These are phyloP conservation scores for Hyles euphorbiae DNA, from an alignment of 1,140 invertebrate species.

Conservation along the genomic window DNA sequence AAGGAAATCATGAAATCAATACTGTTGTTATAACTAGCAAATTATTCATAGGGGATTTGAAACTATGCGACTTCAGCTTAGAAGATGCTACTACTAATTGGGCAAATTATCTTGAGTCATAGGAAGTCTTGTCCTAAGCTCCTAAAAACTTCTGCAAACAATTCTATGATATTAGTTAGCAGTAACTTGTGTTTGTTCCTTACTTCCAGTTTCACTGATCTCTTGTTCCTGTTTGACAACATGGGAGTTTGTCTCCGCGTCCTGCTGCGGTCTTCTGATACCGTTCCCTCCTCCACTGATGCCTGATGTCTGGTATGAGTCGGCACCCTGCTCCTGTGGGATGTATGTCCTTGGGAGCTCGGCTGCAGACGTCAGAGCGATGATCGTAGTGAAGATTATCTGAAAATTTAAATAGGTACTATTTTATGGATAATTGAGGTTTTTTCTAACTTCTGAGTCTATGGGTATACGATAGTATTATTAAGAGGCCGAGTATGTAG, in stretches of 20 bases:
- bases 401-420: conserved; percentile 12
- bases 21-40: too few species aligned
- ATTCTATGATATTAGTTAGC: too few species aligned
- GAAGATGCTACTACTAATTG: too few species aligned
- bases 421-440: background rate
- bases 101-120: too few species aligned
- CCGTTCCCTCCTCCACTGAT: conserved; percentile 13
- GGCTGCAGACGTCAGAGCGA: conserved; percentile 34
- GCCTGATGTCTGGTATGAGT: conserved; percentile 6
- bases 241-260: conserved; percentile 43
- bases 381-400: conserved; percentile 24
- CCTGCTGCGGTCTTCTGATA: conserved; percentile 44
- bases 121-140: too few species aligned
- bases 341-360: conserved; percentile 38
- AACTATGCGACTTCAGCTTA: too few species aligned
- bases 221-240: conserved; percentile 48
- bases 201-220: conserved; percentile 45
- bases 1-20: too few species aligned
- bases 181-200: conserved; percentile 4
- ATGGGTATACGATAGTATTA: too few species aligned
- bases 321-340: conserved; percentile 21
- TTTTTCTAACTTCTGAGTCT: too few species aligned
- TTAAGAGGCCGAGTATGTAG: too few species aligned
- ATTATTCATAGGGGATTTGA: too few species aligned
- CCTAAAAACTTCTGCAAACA: too few species aligned